Conservation (phyloP, 2,888 invertebrate genomes). For the Isoperla grammatica region DNA sequence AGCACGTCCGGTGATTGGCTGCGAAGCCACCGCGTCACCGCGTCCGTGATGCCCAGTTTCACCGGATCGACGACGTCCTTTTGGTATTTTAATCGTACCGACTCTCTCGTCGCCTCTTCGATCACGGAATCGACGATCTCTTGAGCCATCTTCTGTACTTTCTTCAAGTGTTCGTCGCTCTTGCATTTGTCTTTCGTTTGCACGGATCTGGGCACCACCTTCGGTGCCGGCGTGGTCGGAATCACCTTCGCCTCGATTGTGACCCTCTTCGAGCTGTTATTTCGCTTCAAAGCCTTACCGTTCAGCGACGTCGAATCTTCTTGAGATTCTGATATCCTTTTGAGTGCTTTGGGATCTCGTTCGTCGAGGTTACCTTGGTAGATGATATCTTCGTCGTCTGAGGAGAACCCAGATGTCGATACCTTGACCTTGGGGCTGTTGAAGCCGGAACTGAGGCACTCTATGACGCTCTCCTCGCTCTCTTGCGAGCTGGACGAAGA, state of each 20-base stretch:
- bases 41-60: slow-evolving; percentile 49
- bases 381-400: slow-evolving; percentile 20
- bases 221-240: background rate
- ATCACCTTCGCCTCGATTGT: background rate
- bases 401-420: background rate
- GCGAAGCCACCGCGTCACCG: slow-evolving; percentile 55
- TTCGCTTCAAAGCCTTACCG: no score
- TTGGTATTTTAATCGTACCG: background rate
- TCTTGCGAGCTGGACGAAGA: slow-evolving; percentile 12
- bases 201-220: background rate
- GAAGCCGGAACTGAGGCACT: slow-evolving; percentile 20
- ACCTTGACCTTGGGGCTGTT: slow-evolving; percentile 20
- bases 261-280: no score
- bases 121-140: slow-evolving; percentile 18
- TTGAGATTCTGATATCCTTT: no score
- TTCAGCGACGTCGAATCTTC: no score
- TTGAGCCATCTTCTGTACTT: slow-evolving; percentile 14
- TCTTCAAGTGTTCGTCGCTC: no score
- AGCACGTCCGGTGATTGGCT: slow-evolving; percentile 38
- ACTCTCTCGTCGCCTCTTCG: slow-evolving; percentile 16
- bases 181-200: background rate
- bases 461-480: slow-evolving; percentile 25
- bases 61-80: background rate
- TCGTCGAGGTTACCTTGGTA: slow-evolving; percentile 5
- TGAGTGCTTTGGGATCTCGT: background rate